A percentile compares a stretch with the other conserved stretches of the same genome.
Evolutionary conservation across 2,113 vertebrate species (phyloP).

Genomic region (Murina feae): DNA sequence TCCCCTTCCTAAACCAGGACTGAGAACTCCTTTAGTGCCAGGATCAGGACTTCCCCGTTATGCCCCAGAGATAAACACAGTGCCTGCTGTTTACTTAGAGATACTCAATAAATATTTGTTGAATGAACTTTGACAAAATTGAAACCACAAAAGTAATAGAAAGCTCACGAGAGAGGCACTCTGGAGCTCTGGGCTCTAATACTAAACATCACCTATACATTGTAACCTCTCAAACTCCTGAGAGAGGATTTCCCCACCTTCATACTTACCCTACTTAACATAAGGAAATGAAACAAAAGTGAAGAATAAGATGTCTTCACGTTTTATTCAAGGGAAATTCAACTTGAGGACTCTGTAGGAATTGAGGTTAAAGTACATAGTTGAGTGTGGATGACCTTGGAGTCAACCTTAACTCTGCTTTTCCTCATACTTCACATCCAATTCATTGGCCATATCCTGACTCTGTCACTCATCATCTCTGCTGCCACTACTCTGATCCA

Average conservation of each 20-base stretch:
- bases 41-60: not conserved
- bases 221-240: not conserved
- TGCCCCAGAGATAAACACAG: not conserved
- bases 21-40: not conserved
- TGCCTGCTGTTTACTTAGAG: not conserved
- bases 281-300: not conserved
- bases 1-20: not conserved
- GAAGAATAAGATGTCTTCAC: not conserved
- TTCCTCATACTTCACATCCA: not conserved
- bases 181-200: not conserved
- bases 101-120: not conserved
- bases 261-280: no score
- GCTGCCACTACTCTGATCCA: not conserved
- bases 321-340: not conserved
- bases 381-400: not conserved
- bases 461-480: not conserved
- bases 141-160: not conserved
- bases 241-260: no score
- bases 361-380: not conserved
- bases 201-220: not conserved
- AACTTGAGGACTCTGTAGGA: not conserved
- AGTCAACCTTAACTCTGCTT: not conserved
- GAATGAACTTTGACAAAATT: conserved; percentile 22
- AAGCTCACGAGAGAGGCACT: not conserved
- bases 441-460: not conserved